Evolutionary conservation across 2,113 vertebrate species (phyloP), one percentile per base, ranked within the genome.

Genomic region (Scomber scombrus): DNA sequence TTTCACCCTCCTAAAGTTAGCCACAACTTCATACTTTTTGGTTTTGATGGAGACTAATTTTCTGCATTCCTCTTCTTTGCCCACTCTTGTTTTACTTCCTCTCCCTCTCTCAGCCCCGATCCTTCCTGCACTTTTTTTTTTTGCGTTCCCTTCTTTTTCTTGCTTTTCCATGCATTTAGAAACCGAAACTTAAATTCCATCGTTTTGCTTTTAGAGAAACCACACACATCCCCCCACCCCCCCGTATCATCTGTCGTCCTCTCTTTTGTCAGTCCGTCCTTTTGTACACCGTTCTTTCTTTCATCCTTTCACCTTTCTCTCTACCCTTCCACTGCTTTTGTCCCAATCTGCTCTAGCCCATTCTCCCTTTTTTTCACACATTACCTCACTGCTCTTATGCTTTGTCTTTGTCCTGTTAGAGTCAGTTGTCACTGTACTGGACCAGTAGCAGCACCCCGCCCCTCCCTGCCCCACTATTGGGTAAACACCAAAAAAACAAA

Each of bases 1-100:
- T 83, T 87, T 71, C 81, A 80, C 34, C 5, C 49, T 49, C 57
- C 84, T 80, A 60, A 73, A 74, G 61, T 84, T 82, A 72, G 79
- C 79, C 77, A 34, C 85, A 64, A 52, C 16, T 52, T 56, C 11
- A 7, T 49, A 16, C 19, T 15, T 31, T 81, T 34, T 81, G 79
- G 71, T 55, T 55, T 55, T 72, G 31, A 69, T 71, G 75, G 11
- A 50, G 21, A 34, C 12, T 52, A 5, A 69, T 80, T 67, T 40
- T 45, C 71, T 12, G 40, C 71, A 82, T 89, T 88, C 73, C 66
- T 75, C 49, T 72, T 57, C 67, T 60, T 56, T 63, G 11, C 66
- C 73, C 2, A 3, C 70, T 70, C 34, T 54, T 45, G 54, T 61
- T 60, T 43, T 50, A n/a, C 68, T 52, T 61, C 40, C 11, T 19